These are phyloP conservation scores for Drosophila diplacantha DNA, from an alignment of 2,888 invertebrate species.

Conservation along the genomic window DNA sequence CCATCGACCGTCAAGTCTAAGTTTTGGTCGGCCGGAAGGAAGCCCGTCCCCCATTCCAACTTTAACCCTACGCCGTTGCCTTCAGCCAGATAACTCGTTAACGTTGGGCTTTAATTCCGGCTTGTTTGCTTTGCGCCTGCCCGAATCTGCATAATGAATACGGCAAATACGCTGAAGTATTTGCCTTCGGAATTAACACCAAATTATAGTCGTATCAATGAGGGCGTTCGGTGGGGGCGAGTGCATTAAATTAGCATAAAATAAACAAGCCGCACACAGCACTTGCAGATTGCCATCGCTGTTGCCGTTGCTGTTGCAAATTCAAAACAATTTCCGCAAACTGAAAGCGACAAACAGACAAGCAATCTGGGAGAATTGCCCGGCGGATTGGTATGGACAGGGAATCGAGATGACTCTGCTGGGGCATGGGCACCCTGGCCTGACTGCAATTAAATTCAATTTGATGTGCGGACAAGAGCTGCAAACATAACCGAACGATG, in stretches of 20 bases:
- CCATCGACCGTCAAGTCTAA: slow-evolving; percentile 49
- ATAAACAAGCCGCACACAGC: slow-evolving; percentile 48
- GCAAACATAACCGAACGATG: slow-evolving; percentile 32
- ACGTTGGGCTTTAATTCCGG: slow-evolving; percentile 41
- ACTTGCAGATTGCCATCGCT: slow-evolving; percentile 37
- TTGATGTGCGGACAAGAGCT: slow-evolving; percentile 49
- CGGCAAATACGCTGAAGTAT: slow-evolving; percentile 55
- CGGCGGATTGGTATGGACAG: slow-evolving; percentile 3
- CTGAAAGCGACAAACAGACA: slow-evolving; percentile 47
- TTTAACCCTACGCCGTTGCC: slow-evolving; percentile 12
- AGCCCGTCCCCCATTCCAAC: slow-evolving; percentile 16
- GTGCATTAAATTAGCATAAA: slow-evolving; percentile 72
- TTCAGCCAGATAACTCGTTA: slow-evolving; percentile 51
- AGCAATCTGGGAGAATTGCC: slow-evolving; percentile 30
- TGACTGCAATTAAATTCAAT: slow-evolving; percentile 68
- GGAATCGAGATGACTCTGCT: background rate
- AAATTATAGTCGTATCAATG: slow-evolving; percentile 63
- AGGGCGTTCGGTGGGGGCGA: slow-evolving; percentile 25
- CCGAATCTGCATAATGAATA: slow-evolving; percentile 63
- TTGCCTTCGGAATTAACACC: slow-evolving; percentile 59
- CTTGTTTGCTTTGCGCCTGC: slow-evolving; percentile 27
- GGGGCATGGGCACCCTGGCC: slow-evolving; percentile 5
- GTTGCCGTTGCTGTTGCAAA: slow-evolving; percentile 39
- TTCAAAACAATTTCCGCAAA: slow-evolving; percentile 56
- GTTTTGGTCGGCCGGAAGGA: slow-evolving; percentile 42